Percentiles rank a stretch among this genome's conserved stretches.
Evolutionary conservation across 2,888 invertebrate genomes (phyloP).

Genomic region (Scaptomyza flava): DNA sequence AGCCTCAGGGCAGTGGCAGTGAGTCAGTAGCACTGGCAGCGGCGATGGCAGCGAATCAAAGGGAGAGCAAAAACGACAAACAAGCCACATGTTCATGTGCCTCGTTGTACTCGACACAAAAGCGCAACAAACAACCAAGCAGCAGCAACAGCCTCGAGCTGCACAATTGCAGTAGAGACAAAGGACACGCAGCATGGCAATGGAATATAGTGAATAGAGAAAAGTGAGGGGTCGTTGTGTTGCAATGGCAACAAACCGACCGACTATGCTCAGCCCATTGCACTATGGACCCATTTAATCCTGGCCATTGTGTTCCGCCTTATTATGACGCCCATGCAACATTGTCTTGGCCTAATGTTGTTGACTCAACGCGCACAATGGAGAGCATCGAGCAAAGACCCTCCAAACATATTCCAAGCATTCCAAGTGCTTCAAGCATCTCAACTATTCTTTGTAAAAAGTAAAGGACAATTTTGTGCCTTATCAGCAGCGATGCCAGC

Average conservation of each 20-base stretch:
- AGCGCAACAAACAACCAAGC: constrained; percentile 70
- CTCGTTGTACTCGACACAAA: constrained; percentile 61
- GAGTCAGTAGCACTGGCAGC: constrained; percentile 3
- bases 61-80: constrained; percentile 50
- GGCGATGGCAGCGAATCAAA: constrained; percentile 7
- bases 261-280: constrained; percentile 42
- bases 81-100: constrained; percentile 62
- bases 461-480: constrained; percentile 40
- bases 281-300: constrained; percentile 75
- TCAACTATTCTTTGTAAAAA: constrained; percentile 8
- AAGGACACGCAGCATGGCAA: constrained; percentile 29
- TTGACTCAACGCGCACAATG: constrained; percentile 50
- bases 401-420: constrained; percentile 9
- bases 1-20: constrained; percentile 47
- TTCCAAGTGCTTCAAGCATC: constrained; percentile 26
- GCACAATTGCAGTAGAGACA: constrained; percentile 51
- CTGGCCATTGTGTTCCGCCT: constrained; percentile 68
- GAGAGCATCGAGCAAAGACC: neutral
- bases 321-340: constrained; percentile 62
- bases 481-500: constrained; percentile 40
- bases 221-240: too few relatives aligned
- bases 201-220: neutral
- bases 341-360: constrained; percentile 66
- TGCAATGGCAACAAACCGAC: constrained; percentile 19
- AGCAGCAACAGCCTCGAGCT: constrained; percentile 48